phyloP scores from a whole-genome alignment of 2,113 vertebrate species.

The Zosterops lateralis region DNA sequence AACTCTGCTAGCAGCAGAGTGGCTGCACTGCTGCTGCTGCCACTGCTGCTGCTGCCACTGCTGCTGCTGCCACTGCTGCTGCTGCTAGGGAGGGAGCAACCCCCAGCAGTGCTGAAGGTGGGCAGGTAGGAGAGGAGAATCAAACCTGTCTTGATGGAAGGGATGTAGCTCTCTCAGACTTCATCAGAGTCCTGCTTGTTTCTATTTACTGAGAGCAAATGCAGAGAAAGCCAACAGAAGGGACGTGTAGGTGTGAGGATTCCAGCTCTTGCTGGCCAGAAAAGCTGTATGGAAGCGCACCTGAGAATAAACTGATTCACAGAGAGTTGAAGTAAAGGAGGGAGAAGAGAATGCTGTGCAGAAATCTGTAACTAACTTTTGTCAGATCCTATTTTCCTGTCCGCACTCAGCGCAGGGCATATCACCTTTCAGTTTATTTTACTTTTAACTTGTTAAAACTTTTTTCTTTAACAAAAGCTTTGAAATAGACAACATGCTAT shows the following conservation, averaged over 20 bases:
- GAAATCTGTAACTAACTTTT: background rate
- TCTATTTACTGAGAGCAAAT: background rate
- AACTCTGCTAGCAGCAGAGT: background rate
- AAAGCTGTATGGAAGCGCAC: background rate
- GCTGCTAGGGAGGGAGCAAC: background rate
- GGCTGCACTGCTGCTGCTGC: background rate
- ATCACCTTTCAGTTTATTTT: background rate
- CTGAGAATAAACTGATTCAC: background rate
- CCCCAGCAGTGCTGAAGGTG: background rate
- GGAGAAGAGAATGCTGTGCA: background rate
- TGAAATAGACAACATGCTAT: background rate
- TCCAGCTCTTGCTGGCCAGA: background rate
- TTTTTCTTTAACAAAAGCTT: background rate
- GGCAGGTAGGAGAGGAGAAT: background rate
- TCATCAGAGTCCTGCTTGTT: background rate
- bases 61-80: background rate
- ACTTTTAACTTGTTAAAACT: background rate
- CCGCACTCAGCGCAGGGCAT: background rate
- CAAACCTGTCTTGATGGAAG: background rate
- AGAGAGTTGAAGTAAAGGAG: background rate
- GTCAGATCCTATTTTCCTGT: background rate
- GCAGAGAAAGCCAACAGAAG: background rate
- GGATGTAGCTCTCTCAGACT: background rate
- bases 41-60: background rate
- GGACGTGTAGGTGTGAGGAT: background rate